Base-by-base conservation (phyloP, 2,888 invertebrate species). In the Junonia oenone region DNA sequence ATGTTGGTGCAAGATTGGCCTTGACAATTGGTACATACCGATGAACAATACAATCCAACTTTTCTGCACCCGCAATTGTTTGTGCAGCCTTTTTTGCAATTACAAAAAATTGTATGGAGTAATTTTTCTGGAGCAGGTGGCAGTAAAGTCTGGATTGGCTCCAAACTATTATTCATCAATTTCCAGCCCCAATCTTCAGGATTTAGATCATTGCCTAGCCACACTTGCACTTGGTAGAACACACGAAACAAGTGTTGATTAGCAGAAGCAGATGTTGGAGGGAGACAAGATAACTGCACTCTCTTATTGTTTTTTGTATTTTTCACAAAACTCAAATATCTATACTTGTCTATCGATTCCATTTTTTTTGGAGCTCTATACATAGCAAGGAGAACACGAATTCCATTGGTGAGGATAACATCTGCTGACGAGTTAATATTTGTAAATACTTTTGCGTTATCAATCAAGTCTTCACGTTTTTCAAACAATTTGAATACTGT, bases 171-270 rank as follows among this genome's bases (percentile, higher is more conserved):
- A 37, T 15, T n/a, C 9, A 46, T 27, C 17, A 50, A 50, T 27
- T 55, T 63, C 61, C 61, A 61, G 59, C 63, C 62, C 63, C 59
- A 65, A 49, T 62, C 60, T 65, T 49, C 43, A 13, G 65, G 63
- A 61, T 65, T 55, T 54, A 66, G 59, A 51, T 64, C 51, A 63
- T 64, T 51, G 56, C 64, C 61, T 57, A 66, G 63, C 63, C 58
- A 64, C 56, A 58, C 58, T 61, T 64, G 62, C 55, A 63, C 63
- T 64, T 63, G 59, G 45, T 63, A 62, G 56, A 60, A 63, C 54
- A 60, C 63, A 11, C 59, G 51, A 62, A 57, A 58, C 26, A 52
- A 53, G 40, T 58, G 54, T 56, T 59, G 54, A 51, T n/a, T 45
- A 55, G 58, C 46, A 50, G 51, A 46, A 29, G 52, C 50, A 37